Evolutionary conservation across 2,888 invertebrate genomes (phyloP), one percentile per base, ranked within the genome.

Genomic region (Ptychoptera contaminata): DNA sequence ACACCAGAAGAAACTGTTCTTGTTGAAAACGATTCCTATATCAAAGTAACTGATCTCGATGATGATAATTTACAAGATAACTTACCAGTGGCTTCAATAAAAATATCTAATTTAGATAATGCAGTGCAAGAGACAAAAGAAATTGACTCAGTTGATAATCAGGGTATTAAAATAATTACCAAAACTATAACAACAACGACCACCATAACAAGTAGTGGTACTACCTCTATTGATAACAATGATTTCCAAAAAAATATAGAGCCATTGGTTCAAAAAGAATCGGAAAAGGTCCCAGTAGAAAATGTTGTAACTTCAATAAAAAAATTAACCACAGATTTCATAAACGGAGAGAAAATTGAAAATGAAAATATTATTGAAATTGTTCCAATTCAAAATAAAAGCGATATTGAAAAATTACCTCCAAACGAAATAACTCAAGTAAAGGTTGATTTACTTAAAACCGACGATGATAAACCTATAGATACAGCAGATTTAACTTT

Each of bases 141-240:
- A 29, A 39, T 40, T 29, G n/a, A 39, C 10, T 15, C 36, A 42
- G 34, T 14, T 39, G 46, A 44, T 2, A 32, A 36, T 16, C 14
- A 42, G 32, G 42, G 46, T 35, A 43, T 31, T 34, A n/a, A n/a
- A 15, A 29, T 34, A 30, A 47, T 14, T 11, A 35, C 43, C 11
- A 32, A 37, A 32, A 37, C 23, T 38, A 32, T 23, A 38, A 16
- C n/a, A 35, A 12, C 11, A 37, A 37, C 12, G 15, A 37, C 23
- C 36, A 34, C 16, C 9, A 43, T 9, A 37, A 29, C 37, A 16
- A 30, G 9, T 23, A 14, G 9, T 31, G 10, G 16, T 11, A 42
- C 15, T 7, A 23, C 23, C 7, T 23, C 23, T 7, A 3, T 23
- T 23, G 7, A 23, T 5, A 23, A 23, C 7, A 7, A 7, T 23